A percentile compares a stretch with the other conserved stretches of the same genome.
These are phyloP conservation scores for Sinocyclocheilus maitianheensis DNA, from an alignment of 2,113 vertebrate species.

Conservation along the genomic window DNA sequence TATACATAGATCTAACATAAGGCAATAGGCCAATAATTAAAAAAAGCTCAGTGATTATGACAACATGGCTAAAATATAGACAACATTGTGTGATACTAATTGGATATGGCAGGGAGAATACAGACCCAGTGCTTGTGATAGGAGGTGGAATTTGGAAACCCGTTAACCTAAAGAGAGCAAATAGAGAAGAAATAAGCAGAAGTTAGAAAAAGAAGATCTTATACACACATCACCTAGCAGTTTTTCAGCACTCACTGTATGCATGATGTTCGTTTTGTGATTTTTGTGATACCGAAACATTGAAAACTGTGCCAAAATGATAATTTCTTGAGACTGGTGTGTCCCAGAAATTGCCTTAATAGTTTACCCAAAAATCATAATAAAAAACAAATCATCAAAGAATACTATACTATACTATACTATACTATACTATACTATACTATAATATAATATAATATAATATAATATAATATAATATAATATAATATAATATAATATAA, in stretches of 20 bases:
- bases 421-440: no score
- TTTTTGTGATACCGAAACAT: neutral
- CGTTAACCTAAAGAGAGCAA: slow-evolving; percentile 79
- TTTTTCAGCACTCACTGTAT: neutral
- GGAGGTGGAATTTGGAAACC: slow-evolving; percentile 89
- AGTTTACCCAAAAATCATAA: no score
- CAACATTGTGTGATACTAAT: neutral
- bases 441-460: no score
- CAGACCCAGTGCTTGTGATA: slow-evolving; percentile 88
- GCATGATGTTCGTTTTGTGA: neutral
- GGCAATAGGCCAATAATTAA: neutral
- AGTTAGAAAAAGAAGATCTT: neutral
- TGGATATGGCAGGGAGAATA: slow-evolving; percentile 86
- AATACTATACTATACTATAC: no score
- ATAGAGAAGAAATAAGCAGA: slow-evolving; percentile 46
- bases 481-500: no score
- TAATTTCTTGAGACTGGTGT: neutral
- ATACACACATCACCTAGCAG: neutral
- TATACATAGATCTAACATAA: neutral
- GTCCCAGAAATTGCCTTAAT: no score
- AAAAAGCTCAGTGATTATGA: neutral
- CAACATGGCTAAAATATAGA: slow-evolving; percentile 11
- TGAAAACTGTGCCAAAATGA: neutral
- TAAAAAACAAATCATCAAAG: no score
- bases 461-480: no score